Evolutionary conservation across 2,888 invertebrate genomes (phyloP), one percentile per base, ranked within the genome.

Genomic region (Brachyptera putata): DNA sequence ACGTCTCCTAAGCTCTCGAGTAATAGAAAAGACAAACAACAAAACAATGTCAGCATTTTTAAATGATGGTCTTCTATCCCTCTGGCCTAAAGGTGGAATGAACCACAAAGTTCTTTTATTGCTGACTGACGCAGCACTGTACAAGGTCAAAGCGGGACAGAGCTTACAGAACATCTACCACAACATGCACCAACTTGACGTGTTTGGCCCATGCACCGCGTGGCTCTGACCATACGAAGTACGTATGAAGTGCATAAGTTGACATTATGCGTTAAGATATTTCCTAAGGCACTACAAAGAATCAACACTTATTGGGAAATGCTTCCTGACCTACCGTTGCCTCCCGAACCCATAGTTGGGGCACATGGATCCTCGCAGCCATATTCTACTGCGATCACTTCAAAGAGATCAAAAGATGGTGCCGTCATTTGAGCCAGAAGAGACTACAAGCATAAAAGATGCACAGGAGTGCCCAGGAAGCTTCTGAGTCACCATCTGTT

Each of bases 341-440:
- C 71, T 3, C 70, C 70, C 36, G 64, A 69, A 58, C 68, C 71
- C 46, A 66, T 14, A 59, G 69, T 14, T 72, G 71, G 70, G 65
- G 66, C 30, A 70, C 69, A 11, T 70, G 71, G 70, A 56, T 72
- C 7, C 57, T 67, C 7, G 68, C 70, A 1, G 67, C 67, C n/a
- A 59, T 63, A 4, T 72, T 66, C 60, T 69, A 69, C 18, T 48
- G 36, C 3, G 39, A 67, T 22, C 13, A 65, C 61, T 68, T 62
- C 63, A 59, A 66, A 43, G 60, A 59, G 9, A 60, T 68, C 49
- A 63, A 48, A 48, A 30, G 30, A 14, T 39, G 3, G 14, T 39
- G 9, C 9, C 39, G 9, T 4, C 9, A 9, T 14, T 39, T 39
- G 14, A 39, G 4, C 11, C 39, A 4, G 14, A n/a, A 5, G 39